Percentiles rank a stretch among this genome's conserved stretches.
Evolutionary conservation across 2,113 vertebrate species (phyloP).

Genomic region (Forbesichthys papilliferus): DNA sequence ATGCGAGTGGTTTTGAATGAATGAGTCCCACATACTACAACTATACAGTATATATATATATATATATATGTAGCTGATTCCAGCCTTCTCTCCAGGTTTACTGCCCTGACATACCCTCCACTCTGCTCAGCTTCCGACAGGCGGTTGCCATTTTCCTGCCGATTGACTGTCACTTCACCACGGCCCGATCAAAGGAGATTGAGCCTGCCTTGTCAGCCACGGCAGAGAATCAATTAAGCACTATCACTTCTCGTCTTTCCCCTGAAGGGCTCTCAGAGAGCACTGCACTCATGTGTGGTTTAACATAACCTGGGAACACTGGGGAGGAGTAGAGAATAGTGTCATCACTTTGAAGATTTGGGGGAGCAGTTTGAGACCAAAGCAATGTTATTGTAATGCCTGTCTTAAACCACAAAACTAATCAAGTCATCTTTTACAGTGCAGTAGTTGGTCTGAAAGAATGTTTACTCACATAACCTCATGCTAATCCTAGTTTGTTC

Average conservation of each 20-base stretch:
- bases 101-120: conserved; percentile 29
- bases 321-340: too few species aligned
- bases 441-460: conserved; percentile 9
- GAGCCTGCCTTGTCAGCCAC: conserved; percentile 46
- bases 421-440: not conserved
- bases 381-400: too few species aligned
- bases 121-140: conserved; percentile 53
- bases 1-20: conserved; percentile 13
- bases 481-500: conserved; percentile 33
- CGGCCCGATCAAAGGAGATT: conserved; percentile 49
- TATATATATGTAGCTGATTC: conserved; percentile 19
- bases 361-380: too few species aligned
- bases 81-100: conserved; percentile 24
- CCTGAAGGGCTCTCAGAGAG: conserved; percentile 30
- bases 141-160: conserved; percentile 46
- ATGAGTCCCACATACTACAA: conserved; percentile 32
- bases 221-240: conserved; percentile 59
- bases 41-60: too few species aligned
- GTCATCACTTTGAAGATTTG: too few species aligned
- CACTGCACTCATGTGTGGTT: conserved; percentile 7
- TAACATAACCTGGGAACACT: not conserved
- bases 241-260: conserved; percentile 47
- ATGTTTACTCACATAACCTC: conserved; percentile 17
- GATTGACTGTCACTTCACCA: conserved; percentile 44
- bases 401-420: too few species aligned